A percentile compares a stretch with the other conserved stretches of the same genome.
These are phyloP conservation scores for Melanotaenia parkinsoni DNA, from an alignment of 2,797 vertebrate species.

Conservation along the genomic window DNA sequence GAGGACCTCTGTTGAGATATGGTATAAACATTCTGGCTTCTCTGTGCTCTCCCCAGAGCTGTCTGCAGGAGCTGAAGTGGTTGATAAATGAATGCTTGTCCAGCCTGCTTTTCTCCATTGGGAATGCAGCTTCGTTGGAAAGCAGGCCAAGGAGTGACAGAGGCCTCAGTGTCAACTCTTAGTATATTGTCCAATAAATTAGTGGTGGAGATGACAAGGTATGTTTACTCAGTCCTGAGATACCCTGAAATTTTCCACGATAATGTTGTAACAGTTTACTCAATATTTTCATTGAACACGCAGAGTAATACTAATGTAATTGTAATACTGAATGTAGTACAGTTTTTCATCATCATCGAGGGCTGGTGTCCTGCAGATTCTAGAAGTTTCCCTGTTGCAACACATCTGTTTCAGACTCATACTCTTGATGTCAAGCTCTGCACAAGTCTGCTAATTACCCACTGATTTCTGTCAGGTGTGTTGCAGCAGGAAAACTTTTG, in stretches of 20 bases:
- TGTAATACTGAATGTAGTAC: neutral
- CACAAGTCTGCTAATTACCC: neutral
- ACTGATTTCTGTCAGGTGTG: neutral
- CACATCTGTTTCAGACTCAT: neutral
- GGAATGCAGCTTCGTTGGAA: slow-evolving; percentile 25
- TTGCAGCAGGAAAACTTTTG: neutral
- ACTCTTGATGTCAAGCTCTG: neutral
- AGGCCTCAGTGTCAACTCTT: slow-evolving; percentile 16
- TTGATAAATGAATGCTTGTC: slow-evolving; percentile 76
- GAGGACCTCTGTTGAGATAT: slow-evolving; percentile 62
- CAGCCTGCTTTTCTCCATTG: slow-evolving; percentile 44
- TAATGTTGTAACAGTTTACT: neutral
- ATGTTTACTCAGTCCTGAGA: neutral
- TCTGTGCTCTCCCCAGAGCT: slow-evolving; percentile 61
- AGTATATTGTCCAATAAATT: slow-evolving; percentile 23
- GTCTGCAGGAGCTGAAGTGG: slow-evolving; percentile 70
- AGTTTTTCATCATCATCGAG: neutral
- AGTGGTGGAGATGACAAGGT: neutral
- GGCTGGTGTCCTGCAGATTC: neutral
- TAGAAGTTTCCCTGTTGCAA: neutral
- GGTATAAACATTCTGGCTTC: slow-evolving; percentile 72
- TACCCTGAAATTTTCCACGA: neutral
- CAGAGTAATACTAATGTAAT: neutral
- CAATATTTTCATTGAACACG: neutral
- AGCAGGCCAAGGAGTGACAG: slow-evolving; percentile 12